These are phyloP conservation scores for Trichomycterus rosablanca DNA, from an alignment of 2,113 vertebrate genomes.

Conservation along the genomic window DNA sequence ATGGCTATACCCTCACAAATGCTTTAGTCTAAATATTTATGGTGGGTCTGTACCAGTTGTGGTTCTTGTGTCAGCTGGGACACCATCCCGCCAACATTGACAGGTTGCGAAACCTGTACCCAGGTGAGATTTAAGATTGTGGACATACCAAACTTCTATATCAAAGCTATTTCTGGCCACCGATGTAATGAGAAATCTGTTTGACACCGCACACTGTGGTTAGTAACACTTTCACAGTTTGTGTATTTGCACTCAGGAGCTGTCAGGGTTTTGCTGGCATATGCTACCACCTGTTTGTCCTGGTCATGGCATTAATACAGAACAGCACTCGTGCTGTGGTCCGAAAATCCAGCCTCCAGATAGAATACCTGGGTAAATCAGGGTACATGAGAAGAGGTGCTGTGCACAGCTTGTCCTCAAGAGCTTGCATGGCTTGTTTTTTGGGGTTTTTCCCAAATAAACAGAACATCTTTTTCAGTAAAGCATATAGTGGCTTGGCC, in stretches of 20 bases:
- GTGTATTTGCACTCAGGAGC: background rate
- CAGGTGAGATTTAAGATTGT: background rate
- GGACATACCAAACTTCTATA: background rate
- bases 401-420: background rate
- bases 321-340: constrained; percentile 9
- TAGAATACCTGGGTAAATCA: constrained; percentile 11
- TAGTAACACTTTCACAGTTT: background rate
- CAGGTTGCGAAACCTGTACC: background rate
- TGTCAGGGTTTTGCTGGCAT: background rate
- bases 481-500: background rate
- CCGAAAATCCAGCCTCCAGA: constrained; percentile 24
- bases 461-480: background rate
- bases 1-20: background rate
- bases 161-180: constrained; percentile 16
- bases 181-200: background rate
- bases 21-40: background rate
- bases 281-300: constrained; percentile 3
- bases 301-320: constrained; percentile 18
- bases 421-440: background rate
- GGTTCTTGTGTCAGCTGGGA: too few relatives aligned
- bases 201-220: background rate
- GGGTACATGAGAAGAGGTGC: constrained; percentile 25
- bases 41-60: background rate
- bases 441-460: background rate
- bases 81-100: background rate